These are phyloP conservation scores for Tetramorium alpestre DNA, from an alignment of 1,140 invertebrate genomes.

Conservation along the genomic window DNA sequence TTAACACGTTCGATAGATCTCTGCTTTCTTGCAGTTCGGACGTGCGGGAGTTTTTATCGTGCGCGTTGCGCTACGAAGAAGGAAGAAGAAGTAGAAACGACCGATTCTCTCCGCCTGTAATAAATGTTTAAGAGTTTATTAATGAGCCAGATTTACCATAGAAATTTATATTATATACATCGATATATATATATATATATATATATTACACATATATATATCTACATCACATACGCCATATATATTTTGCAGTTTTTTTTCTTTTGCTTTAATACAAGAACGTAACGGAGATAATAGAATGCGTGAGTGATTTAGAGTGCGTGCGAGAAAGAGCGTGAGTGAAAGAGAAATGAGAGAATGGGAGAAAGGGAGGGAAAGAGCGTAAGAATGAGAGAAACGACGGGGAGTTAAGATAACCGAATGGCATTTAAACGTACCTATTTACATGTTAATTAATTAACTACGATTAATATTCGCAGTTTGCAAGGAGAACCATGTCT, in stretches of 20 bases:
- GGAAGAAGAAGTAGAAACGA: conserved; percentile 49
- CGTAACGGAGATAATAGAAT: conserved; percentile 50
- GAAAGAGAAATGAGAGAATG: neutral
- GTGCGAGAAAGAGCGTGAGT: conserved; percentile 4
- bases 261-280: conserved; percentile 58
- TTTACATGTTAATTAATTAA: conserved; percentile 71
- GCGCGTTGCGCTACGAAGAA: conserved; percentile 6
- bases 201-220: conserved; percentile 64
- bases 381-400: conserved; percentile 41
- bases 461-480: conserved; percentile 72
- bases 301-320: neutral
- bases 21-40: neutral
- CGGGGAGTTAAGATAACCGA: conserved; percentile 63
- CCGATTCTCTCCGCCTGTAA: conserved; percentile 71
- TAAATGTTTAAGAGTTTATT: conserved; percentile 67
- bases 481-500: conserved; percentile 58
- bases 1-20: neutral
- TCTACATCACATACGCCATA: conserved; percentile 68
- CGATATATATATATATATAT: conserved; percentile 63
- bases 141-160: conserved; percentile 67
- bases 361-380: conserved; percentile 36
- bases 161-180: conserved; percentile 72
- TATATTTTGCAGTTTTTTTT: conserved; percentile 76
- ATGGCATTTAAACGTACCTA: conserved; percentile 81
- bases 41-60: neutral